Evolutionary conservation across 1,140 invertebrate species (phyloP), one percentile per base, ranked within the genome.

Genomic region (Adoxophyes honmai): DNA sequence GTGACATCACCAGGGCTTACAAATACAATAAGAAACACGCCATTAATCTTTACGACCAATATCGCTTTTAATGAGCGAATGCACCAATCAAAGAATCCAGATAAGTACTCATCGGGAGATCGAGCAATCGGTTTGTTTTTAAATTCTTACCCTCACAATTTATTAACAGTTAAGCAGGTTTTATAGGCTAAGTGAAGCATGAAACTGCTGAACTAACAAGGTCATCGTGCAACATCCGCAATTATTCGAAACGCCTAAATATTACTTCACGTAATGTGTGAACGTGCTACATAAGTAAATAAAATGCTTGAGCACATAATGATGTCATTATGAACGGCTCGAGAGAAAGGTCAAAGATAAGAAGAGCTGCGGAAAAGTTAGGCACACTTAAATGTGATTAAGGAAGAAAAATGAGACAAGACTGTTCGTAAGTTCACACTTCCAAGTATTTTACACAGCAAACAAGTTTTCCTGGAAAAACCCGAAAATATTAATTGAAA

Each of bases 21-120:
- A 48, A 48, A 48, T 48, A 48, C 42, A 48, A 28, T 48, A 48
- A 48, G 42, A 48, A 48, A 48, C 16, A 48, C 11, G 42, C 42
- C 18, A 33, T 48, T 48, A 48, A 33, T 48, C 42, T 48, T 48
- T 33, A 48, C 18, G 18, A 10, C 42, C 18, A 10, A 44, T 39
- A 39, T 9, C 16, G 15, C 2, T 28, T 28, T 28, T 28, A 28
- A 28, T 28, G 21, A 28, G 21, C 21, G 21, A 2, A 28, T 28
- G 21, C 6, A 28, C 6, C 21, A 28, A 28, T 28, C 21, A 2
- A 3, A 28, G 21, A 28, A 3, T 28, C 21, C 6, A 3, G 6
- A 28, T 28, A 2, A 28, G 21, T 3, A 28, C 2, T 28, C 6
- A 28, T 28, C 6, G 6, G 21, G n/a, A n/a, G n/a, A n/a, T n/a